Evolutionary conservation across 92 coral and sea anemone genomes (phyloP).

Genomic region (Palythoa grandiflora): DNA sequence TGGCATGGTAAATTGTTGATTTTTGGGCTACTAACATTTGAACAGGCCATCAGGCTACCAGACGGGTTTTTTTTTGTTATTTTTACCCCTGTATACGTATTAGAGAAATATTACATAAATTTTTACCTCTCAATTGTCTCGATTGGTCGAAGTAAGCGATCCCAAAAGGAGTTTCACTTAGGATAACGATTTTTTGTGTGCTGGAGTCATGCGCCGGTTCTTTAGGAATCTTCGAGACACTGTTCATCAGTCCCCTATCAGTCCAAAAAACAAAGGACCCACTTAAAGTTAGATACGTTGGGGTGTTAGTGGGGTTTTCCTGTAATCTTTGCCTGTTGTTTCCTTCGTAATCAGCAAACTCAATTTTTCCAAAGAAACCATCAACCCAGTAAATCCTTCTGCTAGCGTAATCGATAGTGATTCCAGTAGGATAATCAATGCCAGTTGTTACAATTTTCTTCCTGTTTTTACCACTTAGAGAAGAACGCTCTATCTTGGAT

Average conservation of each 20-base stretch:
- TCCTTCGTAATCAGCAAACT: constrained; percentile 27
- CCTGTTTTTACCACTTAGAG: constrained; percentile 23
- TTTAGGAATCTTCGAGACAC: neutral
- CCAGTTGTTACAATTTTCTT: neutral
- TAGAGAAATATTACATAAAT: neutral
- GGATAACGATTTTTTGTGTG: neutral
- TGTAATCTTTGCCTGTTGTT: constrained; percentile 2
- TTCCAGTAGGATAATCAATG: constrained; percentile 17
- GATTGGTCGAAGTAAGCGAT: constrained; percentile 33
- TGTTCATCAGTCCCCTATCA: constrained; percentile 32
- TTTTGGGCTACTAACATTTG: too few species aligned
- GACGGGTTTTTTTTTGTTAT: too few species aligned
- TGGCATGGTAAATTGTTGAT: too few species aligned
- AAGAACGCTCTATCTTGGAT: constrained; percentile 27
- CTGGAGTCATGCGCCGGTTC: neutral
- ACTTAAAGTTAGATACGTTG: constrained; percentile 39
- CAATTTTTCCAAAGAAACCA: neutral
- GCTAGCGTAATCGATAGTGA: constrained; percentile 14
- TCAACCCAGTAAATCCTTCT: constrained; percentile 34
- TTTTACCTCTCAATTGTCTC: constrained; percentile 42
- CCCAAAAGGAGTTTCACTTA: constrained; percentile 44
- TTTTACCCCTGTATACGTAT: too few species aligned
- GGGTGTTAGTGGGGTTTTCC: neutral
- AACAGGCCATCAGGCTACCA: too few species aligned
- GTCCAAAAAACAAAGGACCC: constrained; percentile 48